Conservation (phyloP, 2,888 invertebrate species). For the Hyles lineata region DNA sequence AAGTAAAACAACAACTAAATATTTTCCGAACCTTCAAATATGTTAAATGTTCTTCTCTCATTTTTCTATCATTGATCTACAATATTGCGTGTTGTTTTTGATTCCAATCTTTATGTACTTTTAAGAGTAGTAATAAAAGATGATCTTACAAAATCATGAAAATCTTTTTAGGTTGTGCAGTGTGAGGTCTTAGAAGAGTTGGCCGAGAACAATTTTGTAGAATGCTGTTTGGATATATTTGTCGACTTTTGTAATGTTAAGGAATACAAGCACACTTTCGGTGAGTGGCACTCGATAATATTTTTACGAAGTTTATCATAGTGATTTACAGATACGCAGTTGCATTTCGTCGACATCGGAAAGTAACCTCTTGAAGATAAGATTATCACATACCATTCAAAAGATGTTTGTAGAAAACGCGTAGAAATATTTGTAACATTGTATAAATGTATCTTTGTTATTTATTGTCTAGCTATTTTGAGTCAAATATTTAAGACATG, state of each 20-base stretch:
- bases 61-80: too few relatives aligned
- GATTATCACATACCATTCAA: constrained; percentile 25
- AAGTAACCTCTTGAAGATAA: constrained; percentile 20
- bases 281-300: constrained; percentile 51
- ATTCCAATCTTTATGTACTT: too few relatives aligned
- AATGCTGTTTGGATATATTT: constrained; percentile 67
- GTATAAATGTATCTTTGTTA: background rate
- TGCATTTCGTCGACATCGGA: constrained; percentile 12
- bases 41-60: too few relatives aligned
- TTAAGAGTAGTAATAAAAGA: background rate
- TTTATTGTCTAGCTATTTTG: background rate
- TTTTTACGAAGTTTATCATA: constrained; percentile 2
- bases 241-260: constrained; percentile 69
- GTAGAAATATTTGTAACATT: constrained; percentile 4
- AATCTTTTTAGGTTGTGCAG: constrained; percentile 66
- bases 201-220: constrained; percentile 62
- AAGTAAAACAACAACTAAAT: background rate
- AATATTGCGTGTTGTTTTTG: too few relatives aligned
- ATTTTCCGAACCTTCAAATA: background rate
- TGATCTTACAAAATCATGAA: constrained; percentile 14
- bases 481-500: too few relatives aligned
- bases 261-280: constrained; percentile 59
- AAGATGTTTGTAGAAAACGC: constrained; percentile 28
- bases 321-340: constrained; percentile 11
- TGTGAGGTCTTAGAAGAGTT: constrained; percentile 64